These are phyloP conservation scores for Drosophila meridionalis DNA, from an alignment of 2,888 invertebrate species.

Conservation along the genomic window DNA sequence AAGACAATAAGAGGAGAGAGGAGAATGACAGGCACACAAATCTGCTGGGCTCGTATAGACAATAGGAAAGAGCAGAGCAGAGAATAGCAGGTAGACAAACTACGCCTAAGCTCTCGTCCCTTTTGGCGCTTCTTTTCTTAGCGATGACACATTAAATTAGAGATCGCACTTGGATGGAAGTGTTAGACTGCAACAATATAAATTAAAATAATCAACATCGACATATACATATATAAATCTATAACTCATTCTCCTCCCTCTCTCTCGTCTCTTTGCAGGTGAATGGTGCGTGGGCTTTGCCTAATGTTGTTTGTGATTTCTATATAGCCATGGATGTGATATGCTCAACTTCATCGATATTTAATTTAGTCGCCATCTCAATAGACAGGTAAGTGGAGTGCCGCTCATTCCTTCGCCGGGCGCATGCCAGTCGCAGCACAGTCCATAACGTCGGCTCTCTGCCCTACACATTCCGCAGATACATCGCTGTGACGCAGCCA, in stretches of 20 bases:
- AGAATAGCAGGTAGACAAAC: neutral
- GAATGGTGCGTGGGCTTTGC: constrained; percentile 95
- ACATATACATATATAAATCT: neutral
- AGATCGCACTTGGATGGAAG: no score
- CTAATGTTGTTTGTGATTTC: constrained; percentile 96
- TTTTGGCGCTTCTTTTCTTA: no score
- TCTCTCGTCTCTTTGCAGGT: constrained; percentile 87
- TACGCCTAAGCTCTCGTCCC: neutral
- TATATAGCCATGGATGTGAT: constrained; percentile 99
- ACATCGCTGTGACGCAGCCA: constrained; percentile 99
- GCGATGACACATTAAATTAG: no score
- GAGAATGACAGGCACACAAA: neutral
- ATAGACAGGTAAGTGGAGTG: constrained; percentile 93
- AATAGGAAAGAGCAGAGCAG: neutral
- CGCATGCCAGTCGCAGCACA: neutral
- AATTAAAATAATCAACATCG: no score
- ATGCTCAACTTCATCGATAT: constrained; percentile 98
- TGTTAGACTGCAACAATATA: no score
- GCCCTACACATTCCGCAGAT: constrained; percentile 88
- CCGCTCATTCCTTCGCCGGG: neutral
- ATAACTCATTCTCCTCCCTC: no score
- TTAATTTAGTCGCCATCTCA: constrained; percentile 98
- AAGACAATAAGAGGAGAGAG: neutral
- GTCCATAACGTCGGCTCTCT: neutral
- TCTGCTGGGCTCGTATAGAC: neutral